phyloP scores from a whole-genome alignment of 2,888 invertebrate genomes.

The Drosophila borealis region DNA sequence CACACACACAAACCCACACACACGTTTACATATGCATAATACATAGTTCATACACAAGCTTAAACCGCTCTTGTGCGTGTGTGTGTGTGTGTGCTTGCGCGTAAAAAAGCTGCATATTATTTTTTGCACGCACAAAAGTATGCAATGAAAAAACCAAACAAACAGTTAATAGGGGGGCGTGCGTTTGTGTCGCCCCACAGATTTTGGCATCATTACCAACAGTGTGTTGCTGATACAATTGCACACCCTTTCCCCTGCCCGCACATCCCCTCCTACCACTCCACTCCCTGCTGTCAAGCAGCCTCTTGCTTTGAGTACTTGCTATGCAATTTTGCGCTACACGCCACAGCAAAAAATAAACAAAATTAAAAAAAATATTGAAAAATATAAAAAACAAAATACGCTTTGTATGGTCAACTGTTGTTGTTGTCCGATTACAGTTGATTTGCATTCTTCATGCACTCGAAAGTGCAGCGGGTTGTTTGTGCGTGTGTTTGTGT shows the following conservation, averaged over 20 bases:
- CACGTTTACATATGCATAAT: conserved; percentile 6
- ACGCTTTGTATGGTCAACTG: conserved; percentile 41
- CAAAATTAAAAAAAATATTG: background rate
- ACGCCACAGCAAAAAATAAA: conserved; percentile 35
- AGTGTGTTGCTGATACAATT: background rate
- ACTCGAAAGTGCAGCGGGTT: conserved; percentile 17
- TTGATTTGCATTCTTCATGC: conserved; percentile 58
- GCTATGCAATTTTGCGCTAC: conserved; percentile 68
- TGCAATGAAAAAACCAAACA: conserved; percentile 52
- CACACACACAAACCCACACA: conserved; percentile 6
- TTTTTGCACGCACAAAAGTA: conserved; percentile 72
- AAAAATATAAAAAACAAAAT: conserved; percentile 20
- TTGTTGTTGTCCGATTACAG: conserved; percentile 48
- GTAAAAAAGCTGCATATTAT: conserved; percentile 58
- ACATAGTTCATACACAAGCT: conserved; percentile 47
- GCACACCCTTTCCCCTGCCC: background rate
- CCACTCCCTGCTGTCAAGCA: background rate
- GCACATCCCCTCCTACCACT: background rate
- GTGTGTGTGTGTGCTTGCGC: conserved; percentile 11
- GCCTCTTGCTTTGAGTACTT: conserved; percentile 61
- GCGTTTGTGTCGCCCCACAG: background rate
- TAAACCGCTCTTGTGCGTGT: conserved; percentile 46
- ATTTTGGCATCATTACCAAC: conserved; percentile 46
- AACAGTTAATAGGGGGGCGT: conserved; percentile 12
- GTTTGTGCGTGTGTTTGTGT: conserved; percentile 3